Evolutionary conservation across 2,113 vertebrate species (phyloP).

Genomic region (Pongo abelii): DNA sequence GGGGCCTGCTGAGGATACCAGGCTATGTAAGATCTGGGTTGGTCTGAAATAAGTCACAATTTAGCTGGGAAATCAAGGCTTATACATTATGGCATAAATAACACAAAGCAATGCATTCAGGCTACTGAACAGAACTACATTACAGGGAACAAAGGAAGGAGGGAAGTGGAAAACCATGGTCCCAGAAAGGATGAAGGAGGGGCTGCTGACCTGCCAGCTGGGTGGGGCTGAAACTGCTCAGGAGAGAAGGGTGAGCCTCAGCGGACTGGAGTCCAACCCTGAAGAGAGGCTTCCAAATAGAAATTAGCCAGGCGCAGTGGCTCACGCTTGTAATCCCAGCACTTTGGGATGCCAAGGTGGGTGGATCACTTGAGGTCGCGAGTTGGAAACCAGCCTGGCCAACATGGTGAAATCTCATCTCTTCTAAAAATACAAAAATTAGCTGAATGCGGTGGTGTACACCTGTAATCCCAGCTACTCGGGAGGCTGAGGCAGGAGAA

Average conservation of each 20-base stretch:
- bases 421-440: too few species aligned
- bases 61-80: background rate
- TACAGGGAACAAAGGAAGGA: too few species aligned
- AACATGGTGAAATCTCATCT: too few species aligned
- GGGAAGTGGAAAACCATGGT: too few species aligned
- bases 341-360: too few species aligned
- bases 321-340: too few species aligned
- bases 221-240: background rate
- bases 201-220: background rate
- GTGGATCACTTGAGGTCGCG: too few species aligned
- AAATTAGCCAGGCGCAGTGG: too few species aligned
- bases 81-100: background rate
- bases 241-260: background rate
- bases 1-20: background rate
- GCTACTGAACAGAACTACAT: background rate
- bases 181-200: background rate
- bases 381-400: too few species aligned
- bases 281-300: background rate
- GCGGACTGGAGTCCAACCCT: background rate
- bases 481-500: too few species aligned
- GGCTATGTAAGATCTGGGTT: rapidly evolving
- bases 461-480: too few species aligned
- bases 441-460: too few species aligned
- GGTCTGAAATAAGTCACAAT: background rate
- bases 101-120: background rate